Evolutionary conservation across 2,113 vertebrate genomes (phyloP).

Genomic region (Xenopus tropicalis): DNA sequence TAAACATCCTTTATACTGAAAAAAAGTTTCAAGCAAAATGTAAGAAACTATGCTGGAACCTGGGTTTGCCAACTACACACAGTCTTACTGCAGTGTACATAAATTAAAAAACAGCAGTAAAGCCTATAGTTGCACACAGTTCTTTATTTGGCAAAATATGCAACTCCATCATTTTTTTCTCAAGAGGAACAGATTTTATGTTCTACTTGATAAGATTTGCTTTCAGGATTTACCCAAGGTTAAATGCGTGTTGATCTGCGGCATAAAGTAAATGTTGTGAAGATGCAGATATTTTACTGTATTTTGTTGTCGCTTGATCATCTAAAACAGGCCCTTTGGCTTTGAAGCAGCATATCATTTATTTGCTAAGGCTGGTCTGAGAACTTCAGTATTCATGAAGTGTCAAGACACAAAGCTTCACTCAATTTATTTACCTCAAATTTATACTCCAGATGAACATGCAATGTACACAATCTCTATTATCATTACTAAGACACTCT

Average conservation of each 20-base stretch:
- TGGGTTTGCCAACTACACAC: too few relatives aligned
- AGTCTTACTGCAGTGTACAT: too few relatives aligned
- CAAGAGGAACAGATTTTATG: too few relatives aligned
- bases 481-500: constrained; percentile 12
- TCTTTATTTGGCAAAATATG: too few relatives aligned
- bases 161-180: too few relatives aligned
- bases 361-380: constrained; percentile 15
- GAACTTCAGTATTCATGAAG: constrained; percentile 28
- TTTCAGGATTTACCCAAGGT: constrained; percentile 3
- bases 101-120: too few relatives aligned
- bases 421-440: constrained; percentile 17
- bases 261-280: constrained; percentile 15
- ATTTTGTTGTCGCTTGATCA: constrained; percentile 18
- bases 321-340: constrained; percentile 18
- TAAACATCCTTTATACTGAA: too few relatives aligned
- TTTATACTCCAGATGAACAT: constrained; percentile 22
- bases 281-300: not conserved
- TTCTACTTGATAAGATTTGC: not conserved
- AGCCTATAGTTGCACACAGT: too few relatives aligned
- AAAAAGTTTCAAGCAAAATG: too few relatives aligned
- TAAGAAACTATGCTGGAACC: too few relatives aligned
- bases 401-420: constrained; percentile 6
- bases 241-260: constrained; percentile 3
- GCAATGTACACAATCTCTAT: constrained; percentile 10
- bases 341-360: constrained; percentile 22